Percentiles rank a stretch among this genome's conserved stretches.
Evolutionary conservation across 2,113 vertebrate genomes (phyloP).

Genomic region (Lepus timidus): DNA sequence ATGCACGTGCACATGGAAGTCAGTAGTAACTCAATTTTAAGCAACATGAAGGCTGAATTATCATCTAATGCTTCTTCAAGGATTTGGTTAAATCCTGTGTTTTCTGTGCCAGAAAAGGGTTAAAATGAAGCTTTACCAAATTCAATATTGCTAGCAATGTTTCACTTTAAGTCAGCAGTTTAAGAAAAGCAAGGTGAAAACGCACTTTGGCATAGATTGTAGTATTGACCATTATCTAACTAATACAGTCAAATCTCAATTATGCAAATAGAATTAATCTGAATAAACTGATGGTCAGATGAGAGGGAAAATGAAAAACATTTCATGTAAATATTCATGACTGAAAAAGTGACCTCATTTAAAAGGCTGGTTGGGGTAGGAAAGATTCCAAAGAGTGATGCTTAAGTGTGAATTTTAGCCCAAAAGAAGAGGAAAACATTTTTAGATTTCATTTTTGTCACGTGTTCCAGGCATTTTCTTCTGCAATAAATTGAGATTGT

Average conservation of each 20-base stretch:
- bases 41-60: background rate
- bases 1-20: background rate
- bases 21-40: background rate
- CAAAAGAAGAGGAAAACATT: background rate
- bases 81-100: background rate
- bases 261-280: conserved; percentile 60
- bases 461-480: conserved; percentile 2
- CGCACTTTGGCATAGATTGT: background rate
- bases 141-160: conserved; percentile 2
- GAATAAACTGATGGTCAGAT: background rate
- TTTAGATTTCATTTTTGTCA: background rate
- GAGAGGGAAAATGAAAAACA: conserved; percentile 16
- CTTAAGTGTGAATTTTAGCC: conserved; percentile 38
- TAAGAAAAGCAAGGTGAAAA: conserved; percentile 37
- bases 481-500: conserved; percentile 51
- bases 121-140: background rate
- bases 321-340: conserved; percentile 27
- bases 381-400: background rate
- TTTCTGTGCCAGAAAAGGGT: background rate
- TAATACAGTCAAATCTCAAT: conserved; percentile 3
- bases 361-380: background rate
- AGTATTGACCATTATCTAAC: background rate
- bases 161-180: background rate
- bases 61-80: background rate
- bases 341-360: conserved; percentile 36